Base-by-base conservation (phyloP, 2,888 invertebrate genomes). In the Sarcophaga rosellei region DNA sequence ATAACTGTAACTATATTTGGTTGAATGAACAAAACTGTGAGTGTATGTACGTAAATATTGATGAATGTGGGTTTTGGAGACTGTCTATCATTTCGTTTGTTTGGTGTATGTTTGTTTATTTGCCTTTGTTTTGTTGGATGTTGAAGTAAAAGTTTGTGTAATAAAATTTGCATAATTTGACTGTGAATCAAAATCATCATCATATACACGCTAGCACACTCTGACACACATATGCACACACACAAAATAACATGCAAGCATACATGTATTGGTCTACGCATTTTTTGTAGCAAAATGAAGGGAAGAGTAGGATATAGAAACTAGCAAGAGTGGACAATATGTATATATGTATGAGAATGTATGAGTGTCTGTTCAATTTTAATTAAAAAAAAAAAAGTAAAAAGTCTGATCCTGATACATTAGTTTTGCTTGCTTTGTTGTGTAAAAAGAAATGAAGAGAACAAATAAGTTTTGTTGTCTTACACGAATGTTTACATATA, bases 91-190 rank as follows among this genome's bases (percentile, higher is more conserved):
- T 75, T 70, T 20, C 76, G 10, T 76, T 70, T 47, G 35, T 76
- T 81, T 84, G 83, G 45, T 47, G 35, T 76, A 70, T 83, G 83
- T 81, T 47, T 86, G 84, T 79, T 70, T 65, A 53, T 23, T 65
- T 25, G 15, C 0, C 10, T n/a, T n/a, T 23, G 35, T 23, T 1
- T 23, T 17, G 15, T 25, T 17, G 23, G 17, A 70, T 86, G 85
- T 88, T 88, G 88, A 89, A 89, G 91, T 90, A 91, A 88, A 91
- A 92, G 91, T 92, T 92, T 93, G 92, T 91, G 91, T 92, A 92
- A 92, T 91, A 90, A 91, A 93, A 93, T 93, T 93, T 92, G 92
- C 93, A 93, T 92, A 92, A 92, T 93, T 93, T 92, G 88, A 90
- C 90, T 86, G 88, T 89, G 88, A 88, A 88, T 88, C 53, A 53